phyloP scores from a whole-genome alignment of 2,113 vertebrate genomes.

The Piaya cayana region DNA sequence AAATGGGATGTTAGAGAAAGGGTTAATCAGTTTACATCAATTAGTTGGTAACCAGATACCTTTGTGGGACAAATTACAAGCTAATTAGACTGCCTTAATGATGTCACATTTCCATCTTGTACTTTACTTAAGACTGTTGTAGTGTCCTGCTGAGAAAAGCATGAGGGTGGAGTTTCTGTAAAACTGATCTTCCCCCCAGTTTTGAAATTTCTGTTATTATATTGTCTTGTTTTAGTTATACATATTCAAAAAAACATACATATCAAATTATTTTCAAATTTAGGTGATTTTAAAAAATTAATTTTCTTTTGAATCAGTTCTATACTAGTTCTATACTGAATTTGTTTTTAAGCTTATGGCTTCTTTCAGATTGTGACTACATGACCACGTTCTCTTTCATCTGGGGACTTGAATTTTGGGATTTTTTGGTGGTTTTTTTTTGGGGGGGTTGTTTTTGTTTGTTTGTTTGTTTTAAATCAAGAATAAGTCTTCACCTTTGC shows the following conservation, averaged over 20 bases:
- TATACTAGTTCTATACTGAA: background rate
- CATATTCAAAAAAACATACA: background rate
- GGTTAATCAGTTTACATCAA: constrained; percentile 68
- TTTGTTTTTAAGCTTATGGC: background rate
- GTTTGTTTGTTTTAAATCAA: background rate
- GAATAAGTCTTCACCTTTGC: background rate
- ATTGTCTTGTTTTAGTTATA: background rate
- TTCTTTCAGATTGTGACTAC: background rate
- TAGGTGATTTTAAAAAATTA: background rate
- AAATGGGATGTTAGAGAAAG: constrained; percentile 37
- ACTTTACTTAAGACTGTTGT: constrained; percentile 9
- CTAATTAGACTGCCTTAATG: constrained; percentile 63
- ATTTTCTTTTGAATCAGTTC: background rate
- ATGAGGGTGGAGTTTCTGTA: background rate
- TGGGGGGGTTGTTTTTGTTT: too few relatives aligned
- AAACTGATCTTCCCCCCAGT: background rate
- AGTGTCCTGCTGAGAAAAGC: constrained; percentile 48
- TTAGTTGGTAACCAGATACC: constrained; percentile 55
- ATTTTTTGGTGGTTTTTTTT: too few relatives aligned
- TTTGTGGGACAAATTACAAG: constrained; percentile 51
- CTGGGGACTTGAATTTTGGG: background rate
- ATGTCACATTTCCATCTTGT: constrained; percentile 60
- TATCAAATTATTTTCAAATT: background rate
- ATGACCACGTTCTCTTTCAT: background rate
- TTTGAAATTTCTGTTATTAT: background rate